Evolutionary conservation across 2,888 invertebrate species (phyloP).

Genomic region (Suillia variegata): DNA sequence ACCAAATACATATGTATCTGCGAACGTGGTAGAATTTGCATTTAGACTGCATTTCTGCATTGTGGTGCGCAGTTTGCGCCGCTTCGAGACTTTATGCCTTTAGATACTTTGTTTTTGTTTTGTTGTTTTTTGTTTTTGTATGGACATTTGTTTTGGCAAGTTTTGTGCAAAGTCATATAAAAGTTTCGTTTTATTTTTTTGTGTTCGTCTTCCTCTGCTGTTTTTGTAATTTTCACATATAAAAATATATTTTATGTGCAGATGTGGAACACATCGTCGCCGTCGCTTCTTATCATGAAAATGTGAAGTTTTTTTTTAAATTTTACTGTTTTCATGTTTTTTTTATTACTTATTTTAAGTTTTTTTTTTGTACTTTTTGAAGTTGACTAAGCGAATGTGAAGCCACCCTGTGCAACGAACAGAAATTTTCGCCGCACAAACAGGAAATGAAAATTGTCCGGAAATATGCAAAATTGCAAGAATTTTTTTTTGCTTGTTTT

Average conservation of each 20-base stretch:
- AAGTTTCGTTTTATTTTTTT: background rate
- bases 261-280: background rate
- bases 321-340: too few species aligned
- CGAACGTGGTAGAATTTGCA: too few species aligned
- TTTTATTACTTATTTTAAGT: too few species aligned
- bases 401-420: too few species aligned
- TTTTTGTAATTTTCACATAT: background rate
- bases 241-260: background rate
- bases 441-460: constrained; percentile 4
- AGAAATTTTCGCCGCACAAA: too few species aligned
- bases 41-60: background rate
- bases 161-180: background rate
- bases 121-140: background rate
- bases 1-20: too few species aligned
- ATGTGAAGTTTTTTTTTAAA: too few species aligned
- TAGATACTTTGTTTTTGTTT: background rate
- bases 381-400: too few species aligned
- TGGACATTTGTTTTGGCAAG: background rate
- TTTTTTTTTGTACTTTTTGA: too few species aligned
- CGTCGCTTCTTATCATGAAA: too few species aligned
- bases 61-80: background rate
- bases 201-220: background rate
- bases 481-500: background rate
- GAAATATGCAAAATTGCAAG: constrained; percentile 6
- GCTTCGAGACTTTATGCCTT: background rate